Conservation (phyloP, 2,113 vertebrate species). For the Oreochromis tanganicae region DNA sequence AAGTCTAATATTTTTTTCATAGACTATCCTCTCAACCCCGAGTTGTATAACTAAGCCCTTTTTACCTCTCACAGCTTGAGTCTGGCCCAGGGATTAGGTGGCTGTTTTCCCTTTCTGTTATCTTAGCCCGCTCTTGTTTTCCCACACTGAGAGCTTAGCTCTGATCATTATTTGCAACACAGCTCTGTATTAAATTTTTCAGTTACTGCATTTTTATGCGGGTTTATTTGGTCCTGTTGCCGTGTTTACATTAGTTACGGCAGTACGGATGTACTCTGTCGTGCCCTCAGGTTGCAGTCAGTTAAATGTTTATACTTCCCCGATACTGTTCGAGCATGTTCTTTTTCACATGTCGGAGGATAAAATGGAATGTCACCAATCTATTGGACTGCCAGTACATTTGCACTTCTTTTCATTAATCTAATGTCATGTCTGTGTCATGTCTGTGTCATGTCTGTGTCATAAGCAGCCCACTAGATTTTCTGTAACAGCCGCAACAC, state of each 20-base stretch:
- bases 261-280: background rate
- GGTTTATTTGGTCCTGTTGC: background rate
- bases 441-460: background rate
- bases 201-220: background rate
- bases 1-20: slow-evolving; percentile 36
- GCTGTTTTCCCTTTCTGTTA: slow-evolving; percentile 61
- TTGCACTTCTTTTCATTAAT: background rate
- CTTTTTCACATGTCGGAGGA: background rate
- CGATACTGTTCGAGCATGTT: background rate
- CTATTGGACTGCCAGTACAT: background rate
- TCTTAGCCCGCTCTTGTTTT: slow-evolving; percentile 52
- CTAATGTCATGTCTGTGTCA: background rate
- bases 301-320: background rate
- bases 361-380: background rate
- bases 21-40: slow-evolving; percentile 25
- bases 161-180: background rate
- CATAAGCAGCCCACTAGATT: background rate
- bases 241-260: background rate
- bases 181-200: background rate
- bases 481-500: background rate
- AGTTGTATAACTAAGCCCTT: slow-evolving; percentile 62
- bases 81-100: slow-evolving; percentile 65
- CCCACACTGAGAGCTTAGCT: slow-evolving; percentile 39
- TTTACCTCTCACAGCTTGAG: slow-evolving; percentile 62
- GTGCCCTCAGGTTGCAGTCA: background rate